Evolutionary conservation across 2,113 vertebrate species (phyloP).

Genomic region (Solea solea): DNA sequence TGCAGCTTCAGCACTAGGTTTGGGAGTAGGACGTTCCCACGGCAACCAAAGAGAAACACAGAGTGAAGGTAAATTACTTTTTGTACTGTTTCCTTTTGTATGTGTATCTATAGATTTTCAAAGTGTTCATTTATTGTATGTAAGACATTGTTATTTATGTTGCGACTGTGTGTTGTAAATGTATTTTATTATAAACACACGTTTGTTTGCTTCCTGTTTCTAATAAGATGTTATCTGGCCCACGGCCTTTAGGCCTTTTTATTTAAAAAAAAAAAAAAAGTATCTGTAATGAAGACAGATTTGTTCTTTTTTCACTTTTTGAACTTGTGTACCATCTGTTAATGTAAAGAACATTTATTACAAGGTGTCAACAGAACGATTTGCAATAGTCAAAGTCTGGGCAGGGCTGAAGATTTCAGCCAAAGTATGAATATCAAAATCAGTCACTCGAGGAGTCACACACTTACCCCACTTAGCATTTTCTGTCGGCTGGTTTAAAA

Average conservation of each 20-base stretch:
- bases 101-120: conserved; percentile 23
- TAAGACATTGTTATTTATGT: conserved; percentile 58
- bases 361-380: too few species aligned
- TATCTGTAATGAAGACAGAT: conserved; percentile 38
- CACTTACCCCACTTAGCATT: too few species aligned
- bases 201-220: conserved; percentile 6
- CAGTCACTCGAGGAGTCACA: too few species aligned
- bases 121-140: conserved; percentile 28
- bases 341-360: too few species aligned
- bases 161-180: conserved; percentile 46
- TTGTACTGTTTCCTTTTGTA: conserved; percentile 32
- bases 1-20: conserved; percentile 26
- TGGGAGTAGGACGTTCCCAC: conserved; percentile 11
- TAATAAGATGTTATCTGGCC: conserved; percentile 33
- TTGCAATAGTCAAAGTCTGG: too few species aligned
- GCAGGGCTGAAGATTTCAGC: too few species aligned
- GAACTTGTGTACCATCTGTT: not conserved
- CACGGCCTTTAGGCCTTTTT: conserved; percentile 37
- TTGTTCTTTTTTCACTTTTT: not conserved
- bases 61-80: conserved; percentile 39
- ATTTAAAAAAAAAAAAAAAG: not conserved
- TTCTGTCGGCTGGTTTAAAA: too few species aligned
- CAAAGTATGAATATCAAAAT: too few species aligned
- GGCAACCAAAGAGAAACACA: conserved; percentile 51
- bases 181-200: conserved; percentile 54